Conservation (phyloP, 1,140 invertebrate genomes). For the Phortica variegata region DNA sequence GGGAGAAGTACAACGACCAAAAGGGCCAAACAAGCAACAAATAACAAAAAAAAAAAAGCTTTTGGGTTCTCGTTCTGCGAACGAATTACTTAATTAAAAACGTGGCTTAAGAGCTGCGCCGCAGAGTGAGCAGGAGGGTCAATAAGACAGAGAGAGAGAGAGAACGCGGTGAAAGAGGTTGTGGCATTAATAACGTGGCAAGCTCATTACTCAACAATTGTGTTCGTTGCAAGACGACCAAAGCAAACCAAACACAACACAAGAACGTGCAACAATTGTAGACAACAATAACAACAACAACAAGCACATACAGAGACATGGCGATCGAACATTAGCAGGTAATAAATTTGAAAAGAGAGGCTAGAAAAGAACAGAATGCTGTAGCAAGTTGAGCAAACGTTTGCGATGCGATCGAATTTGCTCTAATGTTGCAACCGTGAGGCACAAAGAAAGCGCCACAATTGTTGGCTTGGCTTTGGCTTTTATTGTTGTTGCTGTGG, state of each 20-base stretch:
- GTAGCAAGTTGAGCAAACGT: background rate
- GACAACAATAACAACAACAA: background rate
- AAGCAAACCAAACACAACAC: background rate
- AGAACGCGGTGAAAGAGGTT: slow-evolving; percentile 12
- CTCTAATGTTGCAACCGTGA: slow-evolving; percentile 30
- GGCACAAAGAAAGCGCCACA: slow-evolving; percentile 27
- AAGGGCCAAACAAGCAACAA: slow-evolving; percentile 20
- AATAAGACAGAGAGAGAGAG: background rate
- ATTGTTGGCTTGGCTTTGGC: background rate
- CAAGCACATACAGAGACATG: slow-evolving; percentile 29
- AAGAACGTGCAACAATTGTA: background rate
- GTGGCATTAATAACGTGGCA: slow-evolving; percentile 53
- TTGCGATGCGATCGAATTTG: too few species aligned
- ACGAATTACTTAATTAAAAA: slow-evolving; percentile 56
- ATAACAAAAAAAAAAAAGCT: too few species aligned
- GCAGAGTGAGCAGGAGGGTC: slow-evolving; percentile 10
- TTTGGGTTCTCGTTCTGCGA: too few species aligned
- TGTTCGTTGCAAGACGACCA: slow-evolving; percentile 17
- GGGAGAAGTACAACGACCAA: background rate
- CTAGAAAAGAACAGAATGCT: background rate
- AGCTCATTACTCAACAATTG: slow-evolving; percentile 53
- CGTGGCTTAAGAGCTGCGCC: slow-evolving; percentile 28
- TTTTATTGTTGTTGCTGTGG: slow-evolving; percentile 7
- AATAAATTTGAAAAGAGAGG: slow-evolving; percentile 47
- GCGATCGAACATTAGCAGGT: slow-evolving; percentile 44